These are phyloP conservation scores for Onychomys leucogaster DNA, from an alignment of 2,797 vertebrate species.

Conservation along the genomic window DNA sequence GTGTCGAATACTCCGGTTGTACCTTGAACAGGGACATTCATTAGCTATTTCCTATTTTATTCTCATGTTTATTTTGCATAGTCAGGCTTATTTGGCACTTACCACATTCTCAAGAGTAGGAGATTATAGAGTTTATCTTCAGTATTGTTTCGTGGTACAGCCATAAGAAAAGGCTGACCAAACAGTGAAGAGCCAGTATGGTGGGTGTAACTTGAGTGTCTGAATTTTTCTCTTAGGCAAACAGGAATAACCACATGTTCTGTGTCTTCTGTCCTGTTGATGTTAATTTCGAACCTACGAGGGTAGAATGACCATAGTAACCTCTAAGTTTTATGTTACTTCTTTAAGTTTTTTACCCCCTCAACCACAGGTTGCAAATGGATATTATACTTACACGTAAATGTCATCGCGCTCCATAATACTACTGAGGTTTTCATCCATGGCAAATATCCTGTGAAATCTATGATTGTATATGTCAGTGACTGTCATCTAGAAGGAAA, in stretches of 20 bases:
- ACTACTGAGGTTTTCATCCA: slow-evolving; percentile 98
- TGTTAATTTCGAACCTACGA: slow-evolving; percentile 95
- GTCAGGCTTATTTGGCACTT: slow-evolving; percentile 66
- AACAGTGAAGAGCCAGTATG: slow-evolving; percentile 96
- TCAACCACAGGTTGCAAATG: slow-evolving; percentile 19
- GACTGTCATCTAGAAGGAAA: slow-evolving; percentile 93
- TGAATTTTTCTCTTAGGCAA: slow-evolving; percentile 97
- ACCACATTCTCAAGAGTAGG: slow-evolving; percentile 97
- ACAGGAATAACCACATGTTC: slow-evolving; percentile 98
- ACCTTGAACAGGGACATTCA: not conserved
- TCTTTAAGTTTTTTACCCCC: slow-evolving; percentile 57
- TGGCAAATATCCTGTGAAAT: slow-evolving; percentile 98
- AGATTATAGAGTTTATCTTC: slow-evolving; percentile 99
- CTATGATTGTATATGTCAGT: slow-evolving; percentile 99
- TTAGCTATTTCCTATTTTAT: slow-evolving; percentile 36
- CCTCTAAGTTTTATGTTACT: slow-evolving; percentile 46
- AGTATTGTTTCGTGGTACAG: slow-evolving; percentile 95
- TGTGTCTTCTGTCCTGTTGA: slow-evolving; percentile 95
- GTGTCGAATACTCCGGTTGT: slow-evolving; percentile 20
- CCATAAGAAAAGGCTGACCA: slow-evolving; percentile 97
- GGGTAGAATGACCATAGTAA: slow-evolving; percentile 72
- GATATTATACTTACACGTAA: slow-evolving; percentile 94
- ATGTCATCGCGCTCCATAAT: slow-evolving; percentile 99
- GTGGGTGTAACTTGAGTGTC: slow-evolving; percentile 96
- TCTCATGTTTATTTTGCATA: slow-evolving; percentile 13